Base-by-base conservation (phyloP, 2,888 invertebrate species). In the Drosophila falleni region DNA sequence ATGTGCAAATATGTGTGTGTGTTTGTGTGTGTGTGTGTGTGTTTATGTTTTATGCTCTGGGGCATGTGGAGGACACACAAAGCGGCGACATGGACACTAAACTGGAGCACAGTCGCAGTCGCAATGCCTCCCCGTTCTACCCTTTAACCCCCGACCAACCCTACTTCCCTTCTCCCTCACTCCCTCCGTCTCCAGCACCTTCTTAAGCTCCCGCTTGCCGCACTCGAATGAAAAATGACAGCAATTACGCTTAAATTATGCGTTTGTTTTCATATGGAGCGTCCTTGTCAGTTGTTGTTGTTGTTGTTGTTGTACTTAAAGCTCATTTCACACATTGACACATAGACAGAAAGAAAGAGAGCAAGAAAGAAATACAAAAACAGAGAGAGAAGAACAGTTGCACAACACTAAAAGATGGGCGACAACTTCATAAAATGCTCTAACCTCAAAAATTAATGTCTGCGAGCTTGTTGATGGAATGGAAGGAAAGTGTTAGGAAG, bases 171-270 rank as follows among this genome's bases (percentile, higher is more conserved):
- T 3, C 19, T 41, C 16, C 8, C 42, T 37, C 10, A 23, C 9
- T 13, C 29, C 5, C 31, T 15, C 16, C 8, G 9, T 37, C 11
- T 33, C 8, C 35, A 13, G 2, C 10, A 50, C 9, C 42, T 29
- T 50, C 10, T 37, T 5, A 15, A 6, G 0, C 10, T 15, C 29
- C 16, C 62, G n/a, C 46, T 51, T 51, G 78, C 39, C 59, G 69
- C 77, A 80, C 76, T 85, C 80, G 81, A 80, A 80, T 81, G 87
- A 89, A 87, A 90, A 89, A 89, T 90, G 80, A 80, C 90, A 87
- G 90, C 87, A 89, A 89, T 89, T 89, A 90, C 77, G 78, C 87
- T 84, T 89, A 89, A 89, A 89, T 89, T 90, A 89, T 90, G 90
- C 89, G 80, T 84, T 86, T 84, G 83, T 84, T 84, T 84, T 89